These are phyloP conservation scores for Neelides folsomi DNA, from an alignment of 2,888 invertebrate genomes.

Conservation along the genomic window DNA sequence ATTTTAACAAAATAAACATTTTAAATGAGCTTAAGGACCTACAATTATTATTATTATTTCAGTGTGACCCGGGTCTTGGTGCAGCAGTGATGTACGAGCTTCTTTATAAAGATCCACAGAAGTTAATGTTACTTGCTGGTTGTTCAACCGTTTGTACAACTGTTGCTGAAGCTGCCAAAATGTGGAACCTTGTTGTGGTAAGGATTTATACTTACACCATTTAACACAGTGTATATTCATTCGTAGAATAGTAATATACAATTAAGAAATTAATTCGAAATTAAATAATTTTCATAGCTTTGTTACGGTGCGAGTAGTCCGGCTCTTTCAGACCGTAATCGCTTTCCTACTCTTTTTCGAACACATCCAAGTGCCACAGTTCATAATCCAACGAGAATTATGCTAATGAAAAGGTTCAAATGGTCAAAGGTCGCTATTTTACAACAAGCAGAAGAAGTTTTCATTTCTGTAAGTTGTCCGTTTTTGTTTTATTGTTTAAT, in stretches of 20 bases:
- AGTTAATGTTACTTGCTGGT: slow-evolving; percentile 83
- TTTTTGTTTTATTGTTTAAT: not conserved
- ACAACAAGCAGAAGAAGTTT: slow-evolving; percentile 97
- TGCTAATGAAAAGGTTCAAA: slow-evolving; percentile 88
- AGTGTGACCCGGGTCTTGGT: slow-evolving; percentile 97
- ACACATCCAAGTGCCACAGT: slow-evolving; percentile 99
- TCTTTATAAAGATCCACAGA: slow-evolving; percentile 87
- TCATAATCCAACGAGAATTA: slow-evolving; percentile 93
- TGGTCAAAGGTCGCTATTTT: slow-evolving; percentile 96
- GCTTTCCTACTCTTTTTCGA: slow-evolving; percentile 95
- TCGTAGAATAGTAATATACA: not conserved
- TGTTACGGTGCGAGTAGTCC: slow-evolving; percentile 99
- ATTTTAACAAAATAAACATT: slow-evolving; percentile 1
- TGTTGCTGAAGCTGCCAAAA: slow-evolving; percentile 96
- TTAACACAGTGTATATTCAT: not conserved
- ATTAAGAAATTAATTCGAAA: slow-evolving; percentile 1
- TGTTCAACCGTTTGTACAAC: slow-evolving; percentile 98
- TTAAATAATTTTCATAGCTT: slow-evolving; percentile 49
- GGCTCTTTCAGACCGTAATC: slow-evolving; percentile 86
- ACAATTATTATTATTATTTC: slow-evolving; percentile 36
- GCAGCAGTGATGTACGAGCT: slow-evolving; percentile 98
- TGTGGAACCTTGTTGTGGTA: slow-evolving; percentile 99
- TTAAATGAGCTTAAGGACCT: not conserved
- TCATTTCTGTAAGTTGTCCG: slow-evolving; percentile 63
- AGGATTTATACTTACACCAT: slow-evolving; percentile 39